These are phyloP conservation scores for Pionites leucogaster DNA, from an alignment of 2,113 vertebrate genomes.

Conservation along the genomic window DNA sequence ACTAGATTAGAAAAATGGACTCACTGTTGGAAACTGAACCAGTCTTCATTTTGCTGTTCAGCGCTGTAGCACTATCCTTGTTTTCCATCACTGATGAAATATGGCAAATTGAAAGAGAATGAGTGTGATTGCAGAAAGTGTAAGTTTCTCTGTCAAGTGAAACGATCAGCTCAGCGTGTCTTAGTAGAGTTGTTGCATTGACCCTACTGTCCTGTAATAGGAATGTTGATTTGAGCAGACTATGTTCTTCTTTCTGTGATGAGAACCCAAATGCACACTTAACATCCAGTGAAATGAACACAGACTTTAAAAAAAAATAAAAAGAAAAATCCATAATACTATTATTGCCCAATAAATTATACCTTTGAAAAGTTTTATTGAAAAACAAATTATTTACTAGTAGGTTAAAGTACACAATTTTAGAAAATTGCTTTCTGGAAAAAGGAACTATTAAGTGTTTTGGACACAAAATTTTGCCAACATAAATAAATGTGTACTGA, in stretches of 20 bases:
- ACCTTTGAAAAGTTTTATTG: background rate
- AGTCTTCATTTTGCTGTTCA: background rate
- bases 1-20: background rate
- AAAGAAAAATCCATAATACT: background rate
- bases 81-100: background rate
- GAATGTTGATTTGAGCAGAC: background rate
- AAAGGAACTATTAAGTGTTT: background rate
- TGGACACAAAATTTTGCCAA: background rate
- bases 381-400: background rate
- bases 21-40: background rate
- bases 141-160: background rate
- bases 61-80: background rate
- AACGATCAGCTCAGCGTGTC: accelerated
- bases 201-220: background rate
- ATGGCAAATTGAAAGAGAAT: background rate
- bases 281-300: background rate
- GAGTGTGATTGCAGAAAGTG: background rate
- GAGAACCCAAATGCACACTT: background rate
- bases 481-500: background rate
- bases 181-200: background rate
- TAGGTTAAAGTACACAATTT: background rate
- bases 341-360: background rate
- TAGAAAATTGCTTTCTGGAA: background rate
- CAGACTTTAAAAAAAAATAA: background rate
- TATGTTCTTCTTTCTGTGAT: background rate